Evolutionary conservation across 2,113 vertebrate species (phyloP).

Genomic region (Myrmecobius fasciatus): DNA sequence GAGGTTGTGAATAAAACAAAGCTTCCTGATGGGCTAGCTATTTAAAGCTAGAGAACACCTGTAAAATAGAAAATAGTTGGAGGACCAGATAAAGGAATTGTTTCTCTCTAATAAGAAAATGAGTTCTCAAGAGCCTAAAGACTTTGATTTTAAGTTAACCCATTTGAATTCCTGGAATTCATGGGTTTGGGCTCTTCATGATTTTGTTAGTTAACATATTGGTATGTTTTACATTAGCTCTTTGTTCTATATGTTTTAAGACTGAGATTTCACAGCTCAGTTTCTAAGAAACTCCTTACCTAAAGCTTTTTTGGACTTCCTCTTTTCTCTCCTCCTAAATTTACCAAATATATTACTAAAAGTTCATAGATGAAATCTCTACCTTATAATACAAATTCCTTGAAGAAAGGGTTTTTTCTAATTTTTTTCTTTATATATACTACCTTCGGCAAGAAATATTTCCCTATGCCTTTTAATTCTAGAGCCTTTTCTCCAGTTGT

Average conservation of each 20-base stretch:
- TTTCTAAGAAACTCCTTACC: not conserved
- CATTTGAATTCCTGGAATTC: conserved; percentile 45
- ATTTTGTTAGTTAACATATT: not conserved
- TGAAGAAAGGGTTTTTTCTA: not conserved
- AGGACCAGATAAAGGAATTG: not conserved
- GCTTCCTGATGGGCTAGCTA: not conserved
- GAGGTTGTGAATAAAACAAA: not conserved
- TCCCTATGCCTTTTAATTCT: not conserved
- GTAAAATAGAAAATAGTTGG: not conserved
- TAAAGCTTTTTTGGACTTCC: not conserved
- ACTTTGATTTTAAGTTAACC: conserved; percentile 60
- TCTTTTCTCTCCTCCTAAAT: not conserved
- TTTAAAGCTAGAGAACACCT: not conserved
- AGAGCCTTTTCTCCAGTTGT: not conserved
- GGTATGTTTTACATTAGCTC: not conserved
- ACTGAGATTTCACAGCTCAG: not conserved
- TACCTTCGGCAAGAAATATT: not conserved
- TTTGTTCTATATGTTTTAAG: not conserved
- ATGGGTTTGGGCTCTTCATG: not conserved
- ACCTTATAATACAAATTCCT: not conserved
- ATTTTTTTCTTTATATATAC: not conserved
- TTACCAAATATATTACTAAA: not conserved
- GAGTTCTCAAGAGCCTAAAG: conserved; percentile 19
- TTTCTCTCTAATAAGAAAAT: conserved; percentile 32
- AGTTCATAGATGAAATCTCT: not conserved